phyloP scores from a whole-genome alignment of 2,113 vertebrate species.

The Gadus chalcogrammus region DNA sequence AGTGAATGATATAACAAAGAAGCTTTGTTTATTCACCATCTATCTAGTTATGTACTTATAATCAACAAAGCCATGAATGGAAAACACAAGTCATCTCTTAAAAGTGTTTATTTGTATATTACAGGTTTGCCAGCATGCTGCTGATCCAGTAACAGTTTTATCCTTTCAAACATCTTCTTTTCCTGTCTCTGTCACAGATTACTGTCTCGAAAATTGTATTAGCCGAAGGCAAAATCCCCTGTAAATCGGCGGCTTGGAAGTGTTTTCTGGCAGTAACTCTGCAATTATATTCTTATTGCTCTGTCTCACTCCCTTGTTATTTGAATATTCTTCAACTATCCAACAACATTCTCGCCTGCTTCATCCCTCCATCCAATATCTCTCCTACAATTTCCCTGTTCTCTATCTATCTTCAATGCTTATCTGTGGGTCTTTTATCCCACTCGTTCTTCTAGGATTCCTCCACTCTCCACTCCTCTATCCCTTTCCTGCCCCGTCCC shows the following conservation, averaged over 20 bases:
- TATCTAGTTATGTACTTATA: too few species aligned
- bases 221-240: background rate
- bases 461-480: background rate
- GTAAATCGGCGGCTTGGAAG: background rate
- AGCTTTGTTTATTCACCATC: too few species aligned
- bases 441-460: background rate
- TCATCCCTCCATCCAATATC: constrained; percentile 4
- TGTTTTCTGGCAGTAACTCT: background rate
- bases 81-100: too few species aligned
- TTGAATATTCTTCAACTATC: background rate
- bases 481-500: background rate
- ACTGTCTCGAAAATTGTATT: background rate
- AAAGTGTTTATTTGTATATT: too few species aligned
- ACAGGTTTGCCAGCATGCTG: too few species aligned
- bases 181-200: background rate
- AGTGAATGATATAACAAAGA: too few species aligned
- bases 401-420: background rate
- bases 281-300: background rate
- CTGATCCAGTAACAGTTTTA: too few species aligned
- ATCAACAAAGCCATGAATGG: too few species aligned
- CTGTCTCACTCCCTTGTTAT: background rate
- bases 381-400: background rate
- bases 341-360: background rate
- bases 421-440: background rate
- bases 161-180: background rate